Percentiles rank a stretch among this genome's conserved stretches.
phyloP scores from a whole-genome alignment of 2,888 invertebrate genomes.

The Adelphocoris suturalis region DNA sequence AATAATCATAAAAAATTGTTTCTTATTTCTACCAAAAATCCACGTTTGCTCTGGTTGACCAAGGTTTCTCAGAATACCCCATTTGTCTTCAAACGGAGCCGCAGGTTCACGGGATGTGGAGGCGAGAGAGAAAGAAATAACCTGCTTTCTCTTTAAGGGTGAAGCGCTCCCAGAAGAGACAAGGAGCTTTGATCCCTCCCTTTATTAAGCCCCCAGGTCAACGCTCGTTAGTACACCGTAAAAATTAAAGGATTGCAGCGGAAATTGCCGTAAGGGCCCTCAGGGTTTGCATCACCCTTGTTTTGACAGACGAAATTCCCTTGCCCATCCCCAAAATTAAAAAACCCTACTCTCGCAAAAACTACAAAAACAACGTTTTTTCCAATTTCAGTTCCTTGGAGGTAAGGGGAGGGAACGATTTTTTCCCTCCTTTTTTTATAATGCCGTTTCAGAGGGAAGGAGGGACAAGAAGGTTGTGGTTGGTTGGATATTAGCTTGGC shows the following conservation, averaged over 20 bases:
- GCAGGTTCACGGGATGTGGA: background rate
- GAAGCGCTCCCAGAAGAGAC: background rate
- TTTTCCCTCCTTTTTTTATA: background rate
- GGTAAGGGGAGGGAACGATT: no score
- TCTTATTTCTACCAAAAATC: background rate
- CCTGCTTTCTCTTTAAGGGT: constrained; percentile 15
- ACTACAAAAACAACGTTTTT: no score
- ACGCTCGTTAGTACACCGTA: constrained; percentile 51
- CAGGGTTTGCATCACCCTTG: constrained; percentile 7
- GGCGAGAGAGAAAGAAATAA: background rate
- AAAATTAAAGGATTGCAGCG: constrained; percentile 65
- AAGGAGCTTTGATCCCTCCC: constrained; percentile 49
- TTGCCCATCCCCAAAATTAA: no score
- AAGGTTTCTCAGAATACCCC: background rate
- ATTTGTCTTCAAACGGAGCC: background rate
- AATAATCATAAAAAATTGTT: no score
- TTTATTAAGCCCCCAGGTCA: constrained; percentile 64
- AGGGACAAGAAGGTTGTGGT: background rate
- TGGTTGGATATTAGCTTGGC: constrained; percentile 29
- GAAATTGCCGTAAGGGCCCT: constrained; percentile 49
- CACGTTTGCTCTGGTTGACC: background rate
- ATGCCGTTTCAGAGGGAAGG: constrained; percentile 15
- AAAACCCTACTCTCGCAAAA: no score
- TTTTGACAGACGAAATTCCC: background rate
- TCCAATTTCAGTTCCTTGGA: no score